Evolutionary conservation across 1,140 invertebrate species (phyloP), one percentile per base, ranked within the genome.

Genomic region (Papilio helenus): DNA sequence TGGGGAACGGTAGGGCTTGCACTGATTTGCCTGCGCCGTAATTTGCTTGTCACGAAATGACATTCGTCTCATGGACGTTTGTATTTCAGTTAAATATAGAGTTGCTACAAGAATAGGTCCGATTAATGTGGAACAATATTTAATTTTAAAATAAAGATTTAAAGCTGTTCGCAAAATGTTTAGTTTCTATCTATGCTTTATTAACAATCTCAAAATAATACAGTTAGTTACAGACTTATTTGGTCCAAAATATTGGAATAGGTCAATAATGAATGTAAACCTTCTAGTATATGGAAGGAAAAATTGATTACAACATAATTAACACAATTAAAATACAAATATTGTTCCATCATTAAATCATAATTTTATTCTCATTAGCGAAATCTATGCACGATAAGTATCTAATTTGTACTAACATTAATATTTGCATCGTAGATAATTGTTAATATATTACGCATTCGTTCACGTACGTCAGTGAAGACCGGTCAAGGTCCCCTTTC

Each of bases 1-100:
- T 29, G 26, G 26, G 29, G 61, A 34, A 68, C 61, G 61, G 61
- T 68, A 68, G 61, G 61, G 61, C 61, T 34, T 68, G 61, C 4
- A 34, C 61, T 16, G 26, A 68, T 68, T 68, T 68, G 61, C 61
- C 61, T 68, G 23, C 61, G 26, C 26, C 26, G 61, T 68, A 68
- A 68, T 68, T 68, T n/a, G 61, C 61, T 68, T 68, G 61, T 68
- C 61, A 68, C 61, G 61, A 68, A 68, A 29, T 29, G 26, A 68
- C 61, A 68, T 68, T 68, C 61, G 4, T 68, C 29, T 68, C 61
- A 68, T 68, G 61, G 26, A 65, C 61, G 61, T 68, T 29, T 68
- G 61, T 14, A 12, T 68, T 68, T 68, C 26, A 68, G 10, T 26
- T 68, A 68, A 68, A 29, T 34, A 68, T 39, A 20, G 14, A 68